Conservation (phyloP, 2,888 invertebrate species). For the Drosophila anceps region DNA sequence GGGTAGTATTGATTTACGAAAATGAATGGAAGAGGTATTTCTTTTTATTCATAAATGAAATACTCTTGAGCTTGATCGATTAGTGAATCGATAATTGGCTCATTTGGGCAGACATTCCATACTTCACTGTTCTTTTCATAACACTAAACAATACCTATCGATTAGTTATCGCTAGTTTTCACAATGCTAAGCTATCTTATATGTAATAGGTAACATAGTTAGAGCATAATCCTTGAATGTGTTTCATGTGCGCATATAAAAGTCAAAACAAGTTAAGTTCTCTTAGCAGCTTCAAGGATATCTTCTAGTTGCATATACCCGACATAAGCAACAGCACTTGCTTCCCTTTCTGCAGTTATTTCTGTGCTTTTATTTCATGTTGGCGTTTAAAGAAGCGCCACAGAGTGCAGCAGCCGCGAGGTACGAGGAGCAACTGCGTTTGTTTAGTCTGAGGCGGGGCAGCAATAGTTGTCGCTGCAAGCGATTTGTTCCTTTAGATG, state of each 20-base stretch:
- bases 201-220: background rate
- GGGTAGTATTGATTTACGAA: background rate
- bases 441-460: conserved; percentile 26
- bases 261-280: background rate
- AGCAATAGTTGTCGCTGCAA: conserved; percentile 72
- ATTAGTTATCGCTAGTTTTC: background rate
- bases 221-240: background rate
- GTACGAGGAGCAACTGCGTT: background rate
- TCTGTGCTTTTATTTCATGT: conserved; percentile 36
- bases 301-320: background rate
- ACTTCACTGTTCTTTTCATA: too few relatives aligned
- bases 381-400: conserved; percentile 10
- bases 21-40: background rate
- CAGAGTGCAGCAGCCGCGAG: background rate
- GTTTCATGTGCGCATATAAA: background rate
- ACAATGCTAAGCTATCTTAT: background rate
- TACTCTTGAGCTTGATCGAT: background rate
- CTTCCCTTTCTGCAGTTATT: conserved; percentile 27
- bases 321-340: background rate
- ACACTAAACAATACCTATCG: background rate
- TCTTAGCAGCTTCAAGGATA: background rate
- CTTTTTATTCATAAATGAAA: too few relatives aligned
- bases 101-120: too few relatives aligned
- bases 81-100: background rate
- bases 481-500: conserved; percentile 63